Percentiles rank a stretch among this genome's conserved stretches.
Evolutionary conservation across 2,113 vertebrate species (phyloP).

Genomic region (Corythornis madagascariensis): DNA sequence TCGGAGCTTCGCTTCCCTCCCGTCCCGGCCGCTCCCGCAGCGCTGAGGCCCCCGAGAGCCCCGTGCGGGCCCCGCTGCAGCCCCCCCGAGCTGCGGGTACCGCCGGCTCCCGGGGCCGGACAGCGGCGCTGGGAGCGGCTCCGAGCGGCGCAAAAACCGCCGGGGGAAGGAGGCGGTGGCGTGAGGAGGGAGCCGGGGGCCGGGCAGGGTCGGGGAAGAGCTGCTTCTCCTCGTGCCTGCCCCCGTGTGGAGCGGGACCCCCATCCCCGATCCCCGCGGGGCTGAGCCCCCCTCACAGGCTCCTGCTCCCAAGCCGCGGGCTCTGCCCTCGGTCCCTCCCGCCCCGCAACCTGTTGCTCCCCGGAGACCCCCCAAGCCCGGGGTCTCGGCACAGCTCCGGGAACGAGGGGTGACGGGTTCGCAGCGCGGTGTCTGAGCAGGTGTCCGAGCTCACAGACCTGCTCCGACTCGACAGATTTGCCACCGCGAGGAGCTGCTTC

Average conservation of each 20-base stretch:
- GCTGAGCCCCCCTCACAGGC: neutral
- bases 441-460: accelerated
- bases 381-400: accelerated
- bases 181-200: neutral
- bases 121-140: no score
- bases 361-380: accelerated
- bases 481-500: accelerated
- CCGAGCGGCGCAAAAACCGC: neutral
- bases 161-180: accelerated
- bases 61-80: neutral
- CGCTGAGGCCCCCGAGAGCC: neutral
- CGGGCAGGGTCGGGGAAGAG: neutral
- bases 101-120: neutral
- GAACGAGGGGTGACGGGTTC: accelerated
- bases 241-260: neutral
- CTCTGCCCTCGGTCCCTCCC: neutral
- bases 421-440: accelerated
- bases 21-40: neutral
- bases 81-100: neutral
- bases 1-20: neutral
- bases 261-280: no score
- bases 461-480: accelerated
- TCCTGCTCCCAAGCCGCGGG: neutral
- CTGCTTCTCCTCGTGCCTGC: neutral
- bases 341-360: neutral